phyloP scores from a whole-genome alignment of 2,888 invertebrate species.

The Drosophila austrosaltans region DNA sequence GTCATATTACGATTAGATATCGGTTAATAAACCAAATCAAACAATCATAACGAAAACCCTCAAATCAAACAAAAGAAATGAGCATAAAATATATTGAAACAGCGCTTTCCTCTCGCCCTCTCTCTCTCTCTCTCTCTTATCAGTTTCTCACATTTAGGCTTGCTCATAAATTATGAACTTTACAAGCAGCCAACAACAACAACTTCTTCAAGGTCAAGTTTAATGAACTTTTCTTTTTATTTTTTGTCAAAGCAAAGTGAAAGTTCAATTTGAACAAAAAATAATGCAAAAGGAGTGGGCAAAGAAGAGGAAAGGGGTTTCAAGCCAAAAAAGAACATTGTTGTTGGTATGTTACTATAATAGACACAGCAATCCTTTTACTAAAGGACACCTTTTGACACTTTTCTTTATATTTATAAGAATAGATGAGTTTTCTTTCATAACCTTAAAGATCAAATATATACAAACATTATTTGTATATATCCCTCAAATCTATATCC shows the following conservation, averaged over 20 bases:
- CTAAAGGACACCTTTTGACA: no score
- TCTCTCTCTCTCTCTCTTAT: not conserved
- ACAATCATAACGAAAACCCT: conserved; percentile 2
- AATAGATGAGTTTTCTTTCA: no score
- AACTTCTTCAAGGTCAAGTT: conserved; percentile 44
- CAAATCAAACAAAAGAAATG: conserved; percentile 11
- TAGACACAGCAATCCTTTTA: no score
- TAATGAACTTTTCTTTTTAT: conserved; percentile 27
- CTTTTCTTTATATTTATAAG: no score
- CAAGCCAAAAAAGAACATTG: no score
- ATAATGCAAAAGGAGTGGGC: no score
- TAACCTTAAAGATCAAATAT: no score
- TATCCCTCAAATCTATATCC: not conserved
- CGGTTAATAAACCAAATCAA: conserved; percentile 9
- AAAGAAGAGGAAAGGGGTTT: no score
- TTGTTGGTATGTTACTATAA: no score
- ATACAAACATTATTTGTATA: no score
- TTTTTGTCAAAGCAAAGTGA: not conserved
- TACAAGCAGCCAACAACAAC: not conserved
- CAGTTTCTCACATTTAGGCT: not conserved
- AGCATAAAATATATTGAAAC: not conserved
- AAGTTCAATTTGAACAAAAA: not conserved
- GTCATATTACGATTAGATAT: conserved; percentile 12
- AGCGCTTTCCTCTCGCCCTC: not conserved
- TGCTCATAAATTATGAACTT: conserved; percentile 4